These are phyloP conservation scores for Syrista parreyssii DNA, from an alignment of 2,888 invertebrate genomes.

Conservation along the genomic window DNA sequence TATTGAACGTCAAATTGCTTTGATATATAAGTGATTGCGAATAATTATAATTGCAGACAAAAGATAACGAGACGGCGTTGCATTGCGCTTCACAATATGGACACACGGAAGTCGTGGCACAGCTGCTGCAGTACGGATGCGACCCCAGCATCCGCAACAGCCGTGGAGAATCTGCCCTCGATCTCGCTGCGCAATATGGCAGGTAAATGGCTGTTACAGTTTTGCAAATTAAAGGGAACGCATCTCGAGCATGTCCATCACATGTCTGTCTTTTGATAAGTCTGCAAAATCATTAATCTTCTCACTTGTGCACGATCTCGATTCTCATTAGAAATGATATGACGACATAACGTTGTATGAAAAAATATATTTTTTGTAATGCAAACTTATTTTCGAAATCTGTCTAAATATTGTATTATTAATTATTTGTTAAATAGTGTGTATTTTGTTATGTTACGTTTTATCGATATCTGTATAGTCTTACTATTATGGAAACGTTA, in stretches of 20 bases:
- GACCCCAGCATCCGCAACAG: slow-evolving; percentile 89
- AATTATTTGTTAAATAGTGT: not conserved
- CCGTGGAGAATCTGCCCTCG: slow-evolving; percentile 91
- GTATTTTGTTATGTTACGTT: not conserved
- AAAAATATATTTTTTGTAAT: not conserved
- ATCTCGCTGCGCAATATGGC: slow-evolving; percentile 93
- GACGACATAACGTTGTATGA: no score
- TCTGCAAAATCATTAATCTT: not conserved
- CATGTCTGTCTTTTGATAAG: not conserved
- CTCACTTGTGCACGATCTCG: not conserved
- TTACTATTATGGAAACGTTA: no score
- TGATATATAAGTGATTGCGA: slow-evolving; percentile 7
- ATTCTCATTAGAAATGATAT: not conserved
- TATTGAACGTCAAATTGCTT: not conserved
- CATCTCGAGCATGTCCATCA: not conserved
- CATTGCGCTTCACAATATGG: slow-evolving; percentile 95
- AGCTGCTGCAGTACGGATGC: slow-evolving; percentile 85
- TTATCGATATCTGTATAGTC: not conserved
- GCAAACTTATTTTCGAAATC: not conserved
- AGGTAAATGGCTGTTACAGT: slow-evolving; percentile 68
- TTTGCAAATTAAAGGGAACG: not conserved
- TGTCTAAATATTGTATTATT: not conserved
- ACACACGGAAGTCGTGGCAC: slow-evolving; percentile 84
- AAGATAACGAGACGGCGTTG: slow-evolving; percentile 91
- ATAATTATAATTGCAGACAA: slow-evolving; percentile 72